phyloP scores from a whole-genome alignment of 2,113 vertebrate genomes.

The Callospermophilus lateralis region DNA sequence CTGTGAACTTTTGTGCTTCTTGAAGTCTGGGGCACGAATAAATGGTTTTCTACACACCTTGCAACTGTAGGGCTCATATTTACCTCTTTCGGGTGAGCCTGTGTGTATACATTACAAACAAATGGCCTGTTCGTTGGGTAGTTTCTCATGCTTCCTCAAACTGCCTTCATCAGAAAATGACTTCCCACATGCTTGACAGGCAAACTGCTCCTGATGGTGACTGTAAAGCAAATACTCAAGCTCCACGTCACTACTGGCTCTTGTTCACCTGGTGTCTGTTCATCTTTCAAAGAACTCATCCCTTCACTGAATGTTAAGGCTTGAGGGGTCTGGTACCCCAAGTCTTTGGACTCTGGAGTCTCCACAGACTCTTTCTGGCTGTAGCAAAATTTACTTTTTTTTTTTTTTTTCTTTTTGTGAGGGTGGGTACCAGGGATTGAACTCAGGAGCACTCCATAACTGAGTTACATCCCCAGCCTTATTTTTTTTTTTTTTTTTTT shows the following conservation, averaged over 20 bases:
- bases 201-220: conserved; percentile 97
- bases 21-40: conserved; percentile 97
- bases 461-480: no score
- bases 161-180: conserved; percentile 96
- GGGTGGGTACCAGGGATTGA: no score
- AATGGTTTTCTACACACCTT: conserved; percentile 98
- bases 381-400: conserved; percentile 80
- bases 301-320: conserved; percentile 95
- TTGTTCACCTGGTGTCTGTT: conserved; percentile 93
- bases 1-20: conserved; percentile 98
- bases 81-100: conserved; percentile 98
- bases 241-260: conserved; percentile 96
- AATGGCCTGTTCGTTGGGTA: conserved; percentile 97
- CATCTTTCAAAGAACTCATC: conserved; percentile 94
- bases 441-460: no score
- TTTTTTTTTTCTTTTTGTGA: no score
- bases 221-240: conserved; percentile 98
- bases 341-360: conserved; percentile 90
- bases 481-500: no score
- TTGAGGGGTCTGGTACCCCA: conserved; percentile 95
- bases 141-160: conserved; percentile 95
- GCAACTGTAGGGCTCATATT: conserved; percentile 99
- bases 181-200: conserved; percentile 94
- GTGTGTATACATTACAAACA: conserved; percentile 97
- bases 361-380: conserved; percentile 98